Evolutionary conservation across 2,113 vertebrate species (phyloP).

Genomic region (Syngnathus floridae): DNA sequence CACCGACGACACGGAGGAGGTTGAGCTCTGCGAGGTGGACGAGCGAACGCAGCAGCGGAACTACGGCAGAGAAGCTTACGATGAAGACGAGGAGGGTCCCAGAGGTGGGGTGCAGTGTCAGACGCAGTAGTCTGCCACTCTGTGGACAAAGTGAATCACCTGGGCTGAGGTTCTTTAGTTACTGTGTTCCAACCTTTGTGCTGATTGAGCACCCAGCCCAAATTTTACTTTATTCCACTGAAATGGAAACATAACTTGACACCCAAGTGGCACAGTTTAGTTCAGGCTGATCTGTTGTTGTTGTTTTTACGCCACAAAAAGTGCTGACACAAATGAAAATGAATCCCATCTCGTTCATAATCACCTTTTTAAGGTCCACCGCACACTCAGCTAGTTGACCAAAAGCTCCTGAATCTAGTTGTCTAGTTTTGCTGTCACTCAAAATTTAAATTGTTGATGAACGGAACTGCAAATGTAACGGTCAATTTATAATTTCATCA

Average conservation of each 20-base stretch:
- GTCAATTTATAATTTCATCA: not conserved
- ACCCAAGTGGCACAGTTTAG: not conserved
- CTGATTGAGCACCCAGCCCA: not conserved
- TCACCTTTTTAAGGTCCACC: not conserved
- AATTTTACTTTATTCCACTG: not conserved
- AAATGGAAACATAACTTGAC: not conserved
- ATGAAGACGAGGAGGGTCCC: constrained; percentile 78
- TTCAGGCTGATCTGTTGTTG: not conserved
- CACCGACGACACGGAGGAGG: constrained; percentile 90
- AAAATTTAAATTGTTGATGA: not conserved
- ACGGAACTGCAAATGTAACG: not conserved
- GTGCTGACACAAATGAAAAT: not conserved
- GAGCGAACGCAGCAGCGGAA: constrained; percentile 64
- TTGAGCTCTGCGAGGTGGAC: constrained; percentile 80
- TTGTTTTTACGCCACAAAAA: not conserved
- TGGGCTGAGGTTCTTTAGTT: not conserved
- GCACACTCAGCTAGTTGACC: not conserved
- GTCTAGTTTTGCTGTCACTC: not conserved
- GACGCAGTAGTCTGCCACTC: constrained; percentile 66
- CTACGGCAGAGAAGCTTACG: constrained; percentile 74
- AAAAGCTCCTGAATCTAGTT: not conserved
- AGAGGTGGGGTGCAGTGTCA: constrained; percentile 87
- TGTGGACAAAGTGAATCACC: not conserved
- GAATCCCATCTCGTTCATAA: not conserved
- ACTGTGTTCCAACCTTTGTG: not conserved